Conservation (phyloP, 2,113 vertebrate genomes). For the Neodontobutis hainanensis region DNA sequence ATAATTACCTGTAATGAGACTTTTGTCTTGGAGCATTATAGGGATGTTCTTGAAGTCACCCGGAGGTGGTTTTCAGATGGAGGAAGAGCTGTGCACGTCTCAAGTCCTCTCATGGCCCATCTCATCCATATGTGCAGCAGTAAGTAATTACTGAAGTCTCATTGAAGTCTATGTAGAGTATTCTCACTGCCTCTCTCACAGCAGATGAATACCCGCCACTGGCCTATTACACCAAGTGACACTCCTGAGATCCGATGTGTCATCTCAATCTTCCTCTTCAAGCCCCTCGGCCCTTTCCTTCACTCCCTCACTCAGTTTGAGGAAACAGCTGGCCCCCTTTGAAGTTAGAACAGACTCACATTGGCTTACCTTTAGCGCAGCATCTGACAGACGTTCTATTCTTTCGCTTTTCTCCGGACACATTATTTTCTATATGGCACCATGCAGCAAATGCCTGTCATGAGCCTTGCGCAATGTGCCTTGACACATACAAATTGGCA, state of each 20-base stretch:
- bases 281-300: constrained; percentile 73
- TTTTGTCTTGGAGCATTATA: constrained; percentile 93
- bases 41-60: constrained; percentile 92
- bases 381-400: constrained; percentile 68
- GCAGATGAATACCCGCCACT: constrained; percentile 78
- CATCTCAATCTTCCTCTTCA: constrained; percentile 76
- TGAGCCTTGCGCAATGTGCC: constrained; percentile 15
- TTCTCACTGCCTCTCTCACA: constrained; percentile 49
- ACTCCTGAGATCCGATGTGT: constrained; percentile 73
- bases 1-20: constrained; percentile 95
- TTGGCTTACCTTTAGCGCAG: constrained; percentile 85
- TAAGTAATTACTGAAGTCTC: constrained; percentile 96
- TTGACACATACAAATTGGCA: constrained; percentile 33
- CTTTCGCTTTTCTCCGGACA: constrained; percentile 35
- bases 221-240: constrained; percentile 86
- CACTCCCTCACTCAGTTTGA: constrained; percentile 76
- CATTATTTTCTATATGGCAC: constrained; percentile 64
- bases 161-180: constrained; percentile 92
- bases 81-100: constrained; percentile 67
- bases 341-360: constrained; percentile 80
- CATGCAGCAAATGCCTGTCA: constrained; percentile 46
- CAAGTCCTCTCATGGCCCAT: constrained; percentile 81
- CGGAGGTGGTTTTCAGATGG: constrained; percentile 81
- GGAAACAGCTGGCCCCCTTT: constrained; percentile 88
- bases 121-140: constrained; percentile 88